A percentile compares a stretch with the other conserved stretches of the same genome.
phyloP scores from a whole-genome alignment of 2,113 vertebrate species.

The Eptesicus fuscus region DNA sequence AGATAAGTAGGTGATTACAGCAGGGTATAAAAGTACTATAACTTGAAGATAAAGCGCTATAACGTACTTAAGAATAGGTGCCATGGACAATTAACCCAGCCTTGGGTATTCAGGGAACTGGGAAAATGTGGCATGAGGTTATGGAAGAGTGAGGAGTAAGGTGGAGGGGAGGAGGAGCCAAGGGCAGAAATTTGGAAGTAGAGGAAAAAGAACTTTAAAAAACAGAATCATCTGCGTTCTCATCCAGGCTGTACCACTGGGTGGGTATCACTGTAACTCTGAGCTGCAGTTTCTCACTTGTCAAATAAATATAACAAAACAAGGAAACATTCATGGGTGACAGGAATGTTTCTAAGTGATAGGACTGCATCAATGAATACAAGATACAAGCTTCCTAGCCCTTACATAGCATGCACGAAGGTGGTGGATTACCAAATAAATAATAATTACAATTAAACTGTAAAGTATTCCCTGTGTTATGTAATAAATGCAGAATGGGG shows the following conservation, averaged over 20 bases:
- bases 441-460: not conserved
- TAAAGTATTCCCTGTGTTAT: not conserved
- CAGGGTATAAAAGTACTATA: not conserved
- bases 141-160: not conserved
- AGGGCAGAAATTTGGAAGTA: not conserved
- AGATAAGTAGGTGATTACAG: not conserved
- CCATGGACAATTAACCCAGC: not conserved
- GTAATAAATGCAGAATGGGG: not conserved
- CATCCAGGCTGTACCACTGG: not conserved
- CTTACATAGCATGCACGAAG: not conserved
- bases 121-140: not conserved
- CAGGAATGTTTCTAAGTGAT: not conserved
- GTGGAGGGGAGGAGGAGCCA: fast-evolving
- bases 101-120: not conserved
- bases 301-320: not conserved
- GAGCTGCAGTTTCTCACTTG: not conserved
- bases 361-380: not conserved
- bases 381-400: not conserved
- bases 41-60: not conserved
- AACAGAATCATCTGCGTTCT: not conserved
- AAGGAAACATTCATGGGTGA: not conserved
- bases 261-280: not conserved
- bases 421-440: not conserved
- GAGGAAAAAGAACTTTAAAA: not conserved
- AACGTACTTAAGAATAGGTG: not conserved